Evolutionary conservation across 2,888 invertebrate genomes (phyloP).

Genomic region (Eledona agricola): DNA sequence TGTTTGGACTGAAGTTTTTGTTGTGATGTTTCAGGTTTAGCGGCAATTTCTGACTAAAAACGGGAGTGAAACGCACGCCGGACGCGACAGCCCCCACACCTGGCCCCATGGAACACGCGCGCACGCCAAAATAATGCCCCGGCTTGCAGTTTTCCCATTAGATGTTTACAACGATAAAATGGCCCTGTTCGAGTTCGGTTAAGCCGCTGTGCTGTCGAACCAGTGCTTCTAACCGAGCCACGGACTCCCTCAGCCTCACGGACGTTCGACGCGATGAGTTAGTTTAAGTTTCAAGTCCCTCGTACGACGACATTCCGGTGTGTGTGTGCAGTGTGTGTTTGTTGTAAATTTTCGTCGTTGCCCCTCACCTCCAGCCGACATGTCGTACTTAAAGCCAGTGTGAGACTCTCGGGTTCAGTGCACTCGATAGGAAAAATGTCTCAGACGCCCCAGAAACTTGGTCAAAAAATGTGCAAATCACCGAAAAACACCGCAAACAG

Average conservation of each 20-base stretch:
- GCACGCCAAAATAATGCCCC: conserved; percentile 51
- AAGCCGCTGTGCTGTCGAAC: conserved; percentile 39
- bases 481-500: conserved; percentile 57
- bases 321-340: conserved; percentile 5
- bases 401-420: conserved; percentile 27
- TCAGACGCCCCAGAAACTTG: conserved; percentile 57
- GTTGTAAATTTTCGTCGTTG: conserved; percentile 13
- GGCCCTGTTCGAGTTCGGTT: conserved; percentile 63
- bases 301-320: conserved; percentile 23
- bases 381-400: conserved; percentile 36
- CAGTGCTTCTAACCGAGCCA: conserved; percentile 13
- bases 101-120: conserved; percentile 22
- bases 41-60: conserved; percentile 38
- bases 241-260: conserved; percentile 9
- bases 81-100: conserved; percentile 9
- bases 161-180: conserved; percentile 59
- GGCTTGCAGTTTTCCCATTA: conserved; percentile 37
- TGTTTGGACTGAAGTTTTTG: conserved; percentile 53
- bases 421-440: conserved; percentile 56
- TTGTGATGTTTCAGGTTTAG: conserved; percentile 52
- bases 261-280: conserved; percentile 24
- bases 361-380: conserved; percentile 1
- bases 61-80: conserved; percentile 10
- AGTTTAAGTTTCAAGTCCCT: conserved; percentile 16
- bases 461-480: conserved; percentile 63